Percentiles rank a stretch among this genome's conserved stretches.
phyloP scores from a whole-genome alignment of 2,113 vertebrate species.

The Hemichromis elongatus region DNA sequence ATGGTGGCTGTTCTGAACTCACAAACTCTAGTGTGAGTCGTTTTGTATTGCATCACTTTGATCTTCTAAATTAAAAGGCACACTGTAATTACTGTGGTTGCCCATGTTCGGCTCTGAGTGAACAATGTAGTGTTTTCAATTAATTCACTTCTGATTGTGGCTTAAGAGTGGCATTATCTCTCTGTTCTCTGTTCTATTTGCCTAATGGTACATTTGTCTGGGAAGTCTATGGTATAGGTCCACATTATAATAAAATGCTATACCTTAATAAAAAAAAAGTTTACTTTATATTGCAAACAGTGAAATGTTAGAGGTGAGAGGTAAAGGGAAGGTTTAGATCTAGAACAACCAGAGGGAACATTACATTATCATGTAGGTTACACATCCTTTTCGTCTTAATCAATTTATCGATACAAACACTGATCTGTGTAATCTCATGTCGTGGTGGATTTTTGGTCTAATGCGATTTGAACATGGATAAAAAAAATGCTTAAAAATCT shows the following conservation, averaged over 20 bases:
- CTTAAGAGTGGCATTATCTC: constrained; percentile 7
- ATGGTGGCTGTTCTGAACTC: neutral
- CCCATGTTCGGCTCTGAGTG: neutral
- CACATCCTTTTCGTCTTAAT: constrained; percentile 5
- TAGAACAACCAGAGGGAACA: neutral
- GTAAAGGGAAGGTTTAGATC: neutral
- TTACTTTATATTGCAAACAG: neutral
- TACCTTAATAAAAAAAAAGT: neutral
- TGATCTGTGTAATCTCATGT: neutral
- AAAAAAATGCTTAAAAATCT: neutral
- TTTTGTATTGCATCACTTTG: constrained; percentile 12
- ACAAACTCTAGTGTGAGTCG: neutral
- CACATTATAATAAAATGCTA: neutral
- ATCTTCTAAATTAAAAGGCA: constrained; percentile 17
- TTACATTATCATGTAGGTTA: neutral
- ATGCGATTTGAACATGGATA: neutral
- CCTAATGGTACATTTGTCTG: neutral
- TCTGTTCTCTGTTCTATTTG: neutral
- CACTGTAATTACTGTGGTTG: constrained; percentile 12
- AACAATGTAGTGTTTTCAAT: constrained; percentile 13
- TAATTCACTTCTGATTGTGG: constrained; percentile 21
- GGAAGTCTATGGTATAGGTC: neutral
- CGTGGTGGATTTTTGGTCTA: neutral
- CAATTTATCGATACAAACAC: constrained; percentile 17
- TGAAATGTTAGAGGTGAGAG: neutral